phyloP scores from a whole-genome alignment of 2,888 invertebrate genomes.

The Ornithoptera alexandrae region DNA sequence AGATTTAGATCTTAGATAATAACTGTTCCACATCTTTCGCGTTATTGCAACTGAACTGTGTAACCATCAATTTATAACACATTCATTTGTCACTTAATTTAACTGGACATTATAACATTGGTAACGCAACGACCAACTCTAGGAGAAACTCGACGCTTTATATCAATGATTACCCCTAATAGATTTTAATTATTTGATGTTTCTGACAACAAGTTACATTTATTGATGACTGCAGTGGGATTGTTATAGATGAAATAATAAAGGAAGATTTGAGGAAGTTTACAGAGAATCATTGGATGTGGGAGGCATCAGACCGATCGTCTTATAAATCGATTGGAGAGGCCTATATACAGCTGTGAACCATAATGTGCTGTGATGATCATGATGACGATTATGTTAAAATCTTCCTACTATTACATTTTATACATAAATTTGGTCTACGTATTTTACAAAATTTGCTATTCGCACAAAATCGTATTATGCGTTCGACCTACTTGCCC shows the following conservation, averaged over 20 bases:
- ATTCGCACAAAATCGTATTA: background rate
- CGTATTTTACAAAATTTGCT: background rate
- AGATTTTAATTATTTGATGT: slow-evolving; percentile 25
- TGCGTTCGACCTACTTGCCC: background rate
- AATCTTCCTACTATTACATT: too few species aligned
- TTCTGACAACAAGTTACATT: background rate
- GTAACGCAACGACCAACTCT: slow-evolving; percentile 22
- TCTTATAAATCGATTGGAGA: too few species aligned
- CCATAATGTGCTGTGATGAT: too few species aligned
- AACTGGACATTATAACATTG: slow-evolving; percentile 23
- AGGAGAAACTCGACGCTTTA: slow-evolving; percentile 22
- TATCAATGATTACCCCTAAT: slow-evolving; percentile 25
- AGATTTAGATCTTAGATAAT: too few species aligned
- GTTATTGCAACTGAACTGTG: slow-evolving; percentile 10
- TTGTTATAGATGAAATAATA: background rate
- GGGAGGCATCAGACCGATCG: too few species aligned
- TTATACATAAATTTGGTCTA: background rate
- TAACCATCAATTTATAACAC: slow-evolving; percentile 28
- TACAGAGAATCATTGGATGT: too few species aligned
- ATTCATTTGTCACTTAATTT: slow-evolving; percentile 30
- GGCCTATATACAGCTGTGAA: too few species aligned
- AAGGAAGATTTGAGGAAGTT: too few species aligned
- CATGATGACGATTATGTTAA: too few species aligned
- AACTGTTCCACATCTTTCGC: background rate
- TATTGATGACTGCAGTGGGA: background rate